Base-by-base conservation (phyloP, 2,888 invertebrate species). In the Cheilosia vernalis region DNA sequence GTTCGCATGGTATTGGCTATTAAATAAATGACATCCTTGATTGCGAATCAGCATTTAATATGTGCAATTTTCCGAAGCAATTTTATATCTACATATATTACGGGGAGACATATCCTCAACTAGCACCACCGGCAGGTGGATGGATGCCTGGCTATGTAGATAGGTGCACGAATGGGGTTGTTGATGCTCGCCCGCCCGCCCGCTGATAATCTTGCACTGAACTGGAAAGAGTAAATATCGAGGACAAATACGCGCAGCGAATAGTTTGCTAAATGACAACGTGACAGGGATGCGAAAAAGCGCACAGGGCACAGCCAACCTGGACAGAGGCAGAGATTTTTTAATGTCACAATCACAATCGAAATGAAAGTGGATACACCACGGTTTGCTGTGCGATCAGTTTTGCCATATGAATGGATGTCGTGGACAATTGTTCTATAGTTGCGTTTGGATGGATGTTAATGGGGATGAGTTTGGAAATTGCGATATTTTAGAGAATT, bases 11-110 rank as follows among this genome's bases (percentile, higher is more conserved):
- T 77, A 85, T 85, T 85, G 85, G 80, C 80, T 76, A 85, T 85
- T 85, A 85, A 85, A 85, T 81, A 85, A 85, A 85, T 85, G 80
- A 73, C 85, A 85, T 85, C 76, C 85, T 76, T 81, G 85, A 85
- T 85, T 85, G 76, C 85, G 55, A 85, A 85, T 76, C 85, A 85
- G 77, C 80, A 81, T 85, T 76, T 85, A 81, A 81, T 85, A 77
- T 76, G 76, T 85, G 80, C 85, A 85, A 81, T 85, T 81, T 85
- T 72, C 66, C 53, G 70, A 81, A 79, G 76, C 72, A 81, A 81
- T 77, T 76, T 77, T 61, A 47, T 66, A 13, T 24, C n/a, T 10
- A 33, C 17, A n/a, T n/a, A 33, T 17, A 33, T n/a, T n/a, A 47
- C 9, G 17, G 40, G 3, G n/a, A 15, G 24, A 40, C 13, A 47